Conservation (phyloP, 2,113 vertebrate genomes). For the Alectura lathami region DNA sequence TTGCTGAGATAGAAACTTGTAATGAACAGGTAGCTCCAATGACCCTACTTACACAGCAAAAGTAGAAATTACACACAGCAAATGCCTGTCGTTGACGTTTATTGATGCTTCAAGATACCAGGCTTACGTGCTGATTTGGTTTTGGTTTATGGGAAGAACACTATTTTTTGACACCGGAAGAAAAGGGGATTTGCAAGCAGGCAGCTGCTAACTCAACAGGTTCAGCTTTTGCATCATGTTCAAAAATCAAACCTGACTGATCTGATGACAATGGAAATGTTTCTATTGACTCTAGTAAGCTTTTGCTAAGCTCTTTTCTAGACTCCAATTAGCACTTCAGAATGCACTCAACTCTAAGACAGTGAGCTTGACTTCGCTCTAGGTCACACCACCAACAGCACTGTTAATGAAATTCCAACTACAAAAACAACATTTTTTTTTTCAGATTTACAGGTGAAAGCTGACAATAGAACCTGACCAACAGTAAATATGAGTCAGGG, state of each 20-base stretch:
- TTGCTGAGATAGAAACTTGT: neutral
- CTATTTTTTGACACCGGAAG: neutral
- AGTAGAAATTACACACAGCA: neutral
- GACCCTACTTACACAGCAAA: neutral
- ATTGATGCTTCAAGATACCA: constrained; percentile 3
- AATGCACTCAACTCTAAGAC: neutral
- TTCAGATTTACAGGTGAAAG: neutral
- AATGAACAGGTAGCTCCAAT: constrained; percentile 27
- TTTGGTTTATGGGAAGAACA: constrained; percentile 8
- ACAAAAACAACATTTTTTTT: neutral
- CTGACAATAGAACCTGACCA: neutral
- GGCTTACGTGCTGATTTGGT: neutral
- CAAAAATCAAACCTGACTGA: constrained; percentile 53
- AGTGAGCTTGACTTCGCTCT: neutral
- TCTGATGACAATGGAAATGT: constrained; percentile 42
- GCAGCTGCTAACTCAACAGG: neutral
- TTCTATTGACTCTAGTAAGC: constrained; percentile 40
- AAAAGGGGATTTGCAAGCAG: neutral
- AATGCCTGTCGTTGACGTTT: constrained; percentile 10
- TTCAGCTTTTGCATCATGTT: constrained; percentile 27
- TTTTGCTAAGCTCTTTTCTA: constrained; percentile 54
- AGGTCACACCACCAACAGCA: neutral
- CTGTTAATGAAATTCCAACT: constrained; percentile 1
- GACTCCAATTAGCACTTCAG: constrained; percentile 50
- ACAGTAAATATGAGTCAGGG: neutral